A percentile compares a stretch with the other conserved stretches of the same genome.
Conservation (phyloP, 1,140 invertebrate species). For the Meteorus sp. region DNA sequence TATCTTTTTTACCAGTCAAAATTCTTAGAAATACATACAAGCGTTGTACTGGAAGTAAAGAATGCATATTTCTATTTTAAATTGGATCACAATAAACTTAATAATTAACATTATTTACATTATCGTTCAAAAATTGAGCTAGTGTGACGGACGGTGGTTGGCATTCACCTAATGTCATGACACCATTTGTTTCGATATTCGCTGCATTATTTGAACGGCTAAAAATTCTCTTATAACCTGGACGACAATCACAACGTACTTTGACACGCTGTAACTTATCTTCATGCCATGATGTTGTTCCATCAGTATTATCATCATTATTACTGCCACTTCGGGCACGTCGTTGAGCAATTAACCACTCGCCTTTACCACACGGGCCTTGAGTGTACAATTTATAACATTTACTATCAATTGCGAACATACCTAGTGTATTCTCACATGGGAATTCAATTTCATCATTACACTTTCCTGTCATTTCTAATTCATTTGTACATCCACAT, state of each 20-base stretch:
- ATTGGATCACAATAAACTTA: slow-evolving; percentile 30
- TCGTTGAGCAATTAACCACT: slow-evolving; percentile 69
- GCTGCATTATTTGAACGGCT: slow-evolving; percentile 25
- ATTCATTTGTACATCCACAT: slow-evolving; percentile 67
- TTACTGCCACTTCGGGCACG: slow-evolving; percentile 35
- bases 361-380: slow-evolving; percentile 71
- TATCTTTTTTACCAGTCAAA: slow-evolving; percentile 1
- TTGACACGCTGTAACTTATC: slow-evolving; percentile 40
- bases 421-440: slow-evolving; percentile 64
- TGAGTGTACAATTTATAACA: slow-evolving; percentile 74
- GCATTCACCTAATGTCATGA: slow-evolving; percentile 45
- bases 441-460: slow-evolving; percentile 37
- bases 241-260: slow-evolving; percentile 72
- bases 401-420: slow-evolving; percentile 64
- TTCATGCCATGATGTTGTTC: slow-evolving; percentile 39
- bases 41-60: slow-evolving; percentile 1
- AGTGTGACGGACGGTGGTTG: slow-evolving; percentile 56
- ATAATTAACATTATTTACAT: slow-evolving; percentile 36
- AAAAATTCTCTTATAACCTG: slow-evolving; percentile 63
- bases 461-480: slow-evolving; percentile 44
- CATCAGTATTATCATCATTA: no score
- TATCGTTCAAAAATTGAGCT: slow-evolving; percentile 58
- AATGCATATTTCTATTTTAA: not conserved
- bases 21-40: slow-evolving; percentile 13
- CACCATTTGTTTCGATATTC: slow-evolving; percentile 44